These are phyloP conservation scores for Gorsachius goisagi DNA, from an alignment of 2,113 vertebrate species.

Conservation along the genomic window DNA sequence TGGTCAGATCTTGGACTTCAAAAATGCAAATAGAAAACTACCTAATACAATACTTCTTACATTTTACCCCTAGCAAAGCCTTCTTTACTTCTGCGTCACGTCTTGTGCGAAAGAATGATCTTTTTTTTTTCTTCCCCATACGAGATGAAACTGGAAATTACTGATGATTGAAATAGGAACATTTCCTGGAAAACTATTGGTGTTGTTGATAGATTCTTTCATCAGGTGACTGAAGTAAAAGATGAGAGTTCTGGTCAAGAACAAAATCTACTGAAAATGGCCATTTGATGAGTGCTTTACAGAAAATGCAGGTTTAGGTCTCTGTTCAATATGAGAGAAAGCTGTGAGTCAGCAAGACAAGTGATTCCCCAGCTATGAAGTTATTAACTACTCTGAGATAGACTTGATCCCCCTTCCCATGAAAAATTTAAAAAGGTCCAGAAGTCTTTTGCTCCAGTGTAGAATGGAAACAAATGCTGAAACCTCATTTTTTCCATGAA, in stretches of 20 bases:
- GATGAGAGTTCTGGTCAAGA: background rate
- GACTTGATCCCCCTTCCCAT: background rate
- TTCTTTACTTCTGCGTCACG: background rate
- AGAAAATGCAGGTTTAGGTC: background rate
- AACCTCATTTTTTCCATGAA: background rate
- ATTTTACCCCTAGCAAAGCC: background rate
- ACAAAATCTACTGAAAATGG: background rate
- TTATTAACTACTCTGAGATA: background rate
- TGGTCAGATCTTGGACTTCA: background rate
- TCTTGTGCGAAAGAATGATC: background rate
- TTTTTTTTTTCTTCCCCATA: background rate
- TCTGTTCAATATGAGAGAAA: background rate
- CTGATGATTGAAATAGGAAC: background rate
- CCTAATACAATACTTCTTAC: background rate
- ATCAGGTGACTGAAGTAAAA: background rate
- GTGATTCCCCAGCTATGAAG: background rate
- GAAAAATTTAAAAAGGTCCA: background rate
- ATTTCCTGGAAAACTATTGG: background rate
- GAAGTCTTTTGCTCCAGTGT: background rate
- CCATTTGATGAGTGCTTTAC: background rate
- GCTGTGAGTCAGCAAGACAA: background rate
- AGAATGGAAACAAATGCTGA: background rate
- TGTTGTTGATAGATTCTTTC: background rate
- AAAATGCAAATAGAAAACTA: background rate
- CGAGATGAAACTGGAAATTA: background rate